Evolutionary conservation across 2,888 invertebrate genomes (phyloP), one percentile per base, ranked within the genome.

Genomic region (Papilio elwesi): DNA sequence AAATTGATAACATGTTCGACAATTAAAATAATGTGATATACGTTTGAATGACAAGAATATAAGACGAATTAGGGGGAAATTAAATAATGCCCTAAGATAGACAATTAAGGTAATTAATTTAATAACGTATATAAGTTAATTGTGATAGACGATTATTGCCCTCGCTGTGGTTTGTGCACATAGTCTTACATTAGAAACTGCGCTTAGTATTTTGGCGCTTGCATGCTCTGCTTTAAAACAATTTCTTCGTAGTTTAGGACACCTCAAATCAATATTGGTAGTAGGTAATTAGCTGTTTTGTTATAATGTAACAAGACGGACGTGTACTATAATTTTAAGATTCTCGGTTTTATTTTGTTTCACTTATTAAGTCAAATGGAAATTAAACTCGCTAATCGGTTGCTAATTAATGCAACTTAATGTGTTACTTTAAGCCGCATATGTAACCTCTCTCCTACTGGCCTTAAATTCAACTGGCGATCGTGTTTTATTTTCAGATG

Each of bases 141-240:
- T 47, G 10, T 47, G 38, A 47, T 62, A n/a, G 10, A 9, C 7
- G 11, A n/a, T 62, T 6, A 9, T 43, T 9, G 43, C 15, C 26
- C 15, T 65, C 53, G 65, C 71, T 67, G 71, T 11, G 16, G 52
- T 38, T 59, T 66, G 71, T 43, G 51, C 12, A 43, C 65, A 38
- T 13, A 49, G 55, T 59, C 13, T n/a, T 49, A 10, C 43, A 51
- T 55, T 36, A 68, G 63, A 68, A 64, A 49, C 55, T 10, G 8
- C 68, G 73, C 65, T 64, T 55, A 6, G 13, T 53, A 10, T n/a
- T 13, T 55, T 72, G 63, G 68, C 26, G 64, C 11, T 64, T 68
- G 73, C 68, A 73, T 64, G 68, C 73, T 73, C 69, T 64, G 52
- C 51, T 53, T 57, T 51, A 47, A 49, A 66, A 11, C 10, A n/a